A percentile compares a stretch with the other conserved stretches of the same genome.
phyloP scores from a whole-genome alignment of 2,113 vertebrate species.

The Probosciger aterrimus region DNA sequence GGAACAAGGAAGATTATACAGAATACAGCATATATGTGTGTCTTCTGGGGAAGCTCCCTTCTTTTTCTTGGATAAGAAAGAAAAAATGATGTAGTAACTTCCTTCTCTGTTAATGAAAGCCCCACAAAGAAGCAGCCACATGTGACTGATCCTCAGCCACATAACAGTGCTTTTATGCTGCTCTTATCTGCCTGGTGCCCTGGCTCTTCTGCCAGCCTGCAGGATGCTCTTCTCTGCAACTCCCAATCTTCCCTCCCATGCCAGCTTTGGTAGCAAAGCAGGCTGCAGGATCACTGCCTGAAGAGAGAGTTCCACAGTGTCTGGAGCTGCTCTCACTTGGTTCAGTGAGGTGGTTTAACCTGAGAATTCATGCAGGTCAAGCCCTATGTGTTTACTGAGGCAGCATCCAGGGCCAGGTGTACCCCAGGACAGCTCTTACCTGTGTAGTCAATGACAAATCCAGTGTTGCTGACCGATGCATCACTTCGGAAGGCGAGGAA shows the following conservation, averaged over 20 bases:
- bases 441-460: conserved; percentile 94
- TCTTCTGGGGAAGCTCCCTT: not conserved
- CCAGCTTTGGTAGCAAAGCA: not conserved
- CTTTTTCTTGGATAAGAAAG: not conserved
- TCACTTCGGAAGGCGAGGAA: conserved; percentile 96
- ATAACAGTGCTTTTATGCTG: not conserved
- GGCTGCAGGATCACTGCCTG: not conserved
- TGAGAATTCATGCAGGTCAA: not conserved
- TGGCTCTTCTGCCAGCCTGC: not conserved
- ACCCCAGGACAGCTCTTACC: conserved; percentile 62
- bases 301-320: rapidly evolving
- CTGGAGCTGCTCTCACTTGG: not conserved
- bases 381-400: not conserved
- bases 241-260: not conserved
- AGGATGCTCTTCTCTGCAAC: not conserved
- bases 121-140: not conserved
- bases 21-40: not conserved
- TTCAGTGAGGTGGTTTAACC: not conserved
- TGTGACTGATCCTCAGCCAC: not conserved
- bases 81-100: not conserved
- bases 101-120: not conserved
- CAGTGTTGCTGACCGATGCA: conserved; percentile 91
- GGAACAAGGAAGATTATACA: not conserved
- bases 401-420: not conserved
- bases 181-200: not conserved